Evolutionary conservation across 2,888 invertebrate genomes (phyloP).

Genomic region (Apamea crenata): DNA sequence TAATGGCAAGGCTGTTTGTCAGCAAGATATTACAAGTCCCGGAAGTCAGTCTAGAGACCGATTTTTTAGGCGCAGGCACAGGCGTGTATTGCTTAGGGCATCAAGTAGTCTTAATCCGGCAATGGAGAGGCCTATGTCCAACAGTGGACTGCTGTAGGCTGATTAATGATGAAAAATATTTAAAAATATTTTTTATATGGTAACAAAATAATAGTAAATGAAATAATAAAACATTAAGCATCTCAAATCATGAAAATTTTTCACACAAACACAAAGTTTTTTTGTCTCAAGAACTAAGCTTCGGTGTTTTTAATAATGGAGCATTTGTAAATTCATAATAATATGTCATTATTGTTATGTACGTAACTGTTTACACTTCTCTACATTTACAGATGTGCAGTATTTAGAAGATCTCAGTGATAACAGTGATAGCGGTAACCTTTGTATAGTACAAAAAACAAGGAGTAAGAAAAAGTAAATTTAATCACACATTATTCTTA

Average conservation of each 20-base stretch:
- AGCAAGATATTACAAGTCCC: too few relatives aligned
- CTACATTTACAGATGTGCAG: conserved; percentile 70
- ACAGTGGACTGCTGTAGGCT: background rate
- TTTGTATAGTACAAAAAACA: conserved; percentile 64
- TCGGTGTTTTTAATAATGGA: background rate
- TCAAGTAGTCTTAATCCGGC: too few relatives aligned
- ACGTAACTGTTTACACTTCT: background rate
- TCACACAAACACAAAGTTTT: background rate
- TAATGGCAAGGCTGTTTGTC: too few relatives aligned
- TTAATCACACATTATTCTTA: background rate
- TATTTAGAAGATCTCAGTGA: conserved; percentile 74
- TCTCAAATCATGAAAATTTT: conserved; percentile 1
- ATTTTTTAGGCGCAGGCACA: too few relatives aligned
- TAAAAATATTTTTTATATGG: background rate
- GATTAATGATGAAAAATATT: too few relatives aligned
- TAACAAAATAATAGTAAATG: background rate
- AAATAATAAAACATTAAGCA: background rate
- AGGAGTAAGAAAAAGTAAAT: conserved; percentile 62
- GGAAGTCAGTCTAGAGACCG: too few relatives aligned
- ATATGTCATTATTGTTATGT: background rate
- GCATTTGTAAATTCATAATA: conserved; percentile 1
- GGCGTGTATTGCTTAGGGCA: too few relatives aligned
- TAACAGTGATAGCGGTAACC: conserved; percentile 66
- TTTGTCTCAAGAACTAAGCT: background rate
- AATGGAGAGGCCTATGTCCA: too few relatives aligned